phyloP scores from a whole-genome alignment of 2,797 vertebrate species.

The Bradypus variegatus region DNA sequence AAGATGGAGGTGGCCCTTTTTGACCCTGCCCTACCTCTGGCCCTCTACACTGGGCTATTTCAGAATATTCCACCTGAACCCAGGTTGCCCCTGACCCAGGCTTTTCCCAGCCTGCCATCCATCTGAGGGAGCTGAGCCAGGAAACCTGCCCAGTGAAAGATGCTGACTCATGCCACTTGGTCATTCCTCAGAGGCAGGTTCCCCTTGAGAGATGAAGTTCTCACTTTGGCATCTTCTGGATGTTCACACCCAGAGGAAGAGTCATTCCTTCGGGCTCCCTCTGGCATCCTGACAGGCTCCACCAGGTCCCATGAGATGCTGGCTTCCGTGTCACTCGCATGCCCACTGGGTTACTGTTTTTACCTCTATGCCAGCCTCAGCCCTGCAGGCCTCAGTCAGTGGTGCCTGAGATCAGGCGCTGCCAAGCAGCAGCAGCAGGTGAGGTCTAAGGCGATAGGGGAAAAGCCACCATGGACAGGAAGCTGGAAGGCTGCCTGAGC shows the following conservation, averaged over 20 bases:
- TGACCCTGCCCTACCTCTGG: not conserved
- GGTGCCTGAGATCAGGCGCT: not conserved
- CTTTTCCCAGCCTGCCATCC: not conserved
- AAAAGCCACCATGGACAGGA: not conserved
- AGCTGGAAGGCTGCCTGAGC: not conserved
- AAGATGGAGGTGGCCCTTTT: not conserved
- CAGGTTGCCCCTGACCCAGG: not conserved
- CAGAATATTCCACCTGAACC: not conserved
- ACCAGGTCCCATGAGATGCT: not conserved
- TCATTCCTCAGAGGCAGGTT: not conserved
- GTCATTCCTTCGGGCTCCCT: not conserved
- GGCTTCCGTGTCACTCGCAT: not conserved
- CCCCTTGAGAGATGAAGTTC: not conserved
- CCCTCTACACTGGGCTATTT: not conserved
- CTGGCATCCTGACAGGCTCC: slow-evolving; percentile 13
- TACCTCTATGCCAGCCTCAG: not conserved
- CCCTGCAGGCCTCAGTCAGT: not conserved
- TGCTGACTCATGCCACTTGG: not conserved
- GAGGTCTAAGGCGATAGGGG: not conserved
- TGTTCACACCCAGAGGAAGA: not conserved
- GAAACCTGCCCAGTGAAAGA: not conserved
- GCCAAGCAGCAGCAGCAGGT: not conserved
- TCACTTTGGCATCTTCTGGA: not conserved
- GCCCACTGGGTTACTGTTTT: not conserved
- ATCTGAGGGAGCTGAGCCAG: not conserved